Percentiles rank a stretch among this genome's conserved stretches.
These are phyloP conservation scores for Dolichallabes microphthalmus DNA, from an alignment of 2,113 vertebrate genomes.

Conservation along the genomic window DNA sequence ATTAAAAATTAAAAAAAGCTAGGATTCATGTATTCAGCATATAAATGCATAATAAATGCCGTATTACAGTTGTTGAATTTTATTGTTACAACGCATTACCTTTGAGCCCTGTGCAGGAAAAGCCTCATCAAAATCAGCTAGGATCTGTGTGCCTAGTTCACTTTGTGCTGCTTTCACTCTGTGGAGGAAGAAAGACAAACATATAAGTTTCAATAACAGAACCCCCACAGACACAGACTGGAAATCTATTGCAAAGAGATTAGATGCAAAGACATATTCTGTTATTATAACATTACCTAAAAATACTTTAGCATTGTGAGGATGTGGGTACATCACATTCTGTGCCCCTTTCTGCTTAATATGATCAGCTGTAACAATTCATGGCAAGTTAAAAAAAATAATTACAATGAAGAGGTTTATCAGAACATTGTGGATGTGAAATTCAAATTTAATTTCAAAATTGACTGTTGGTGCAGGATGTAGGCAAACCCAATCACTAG, in stretches of 20 bases:
- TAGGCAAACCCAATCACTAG: conserved; percentile 46
- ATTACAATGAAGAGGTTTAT: conserved; percentile 16
- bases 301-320: neutral
- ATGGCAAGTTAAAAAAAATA: conserved; percentile 21
- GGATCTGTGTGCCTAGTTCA: conserved; percentile 93
- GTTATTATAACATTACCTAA: neutral
- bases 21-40: no score
- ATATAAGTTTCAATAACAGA: neutral
- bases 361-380: neutral
- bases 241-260: neutral
- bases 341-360: neutral
- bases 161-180: conserved; percentile 96
- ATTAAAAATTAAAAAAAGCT: no score
- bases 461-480: conserved; percentile 27
- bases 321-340: neutral
- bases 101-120: conserved; percentile 95
- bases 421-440: conserved; percentile 1
- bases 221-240: conserved; percentile 3
- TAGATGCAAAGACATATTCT: neutral
- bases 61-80: neutral
- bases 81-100: conserved; percentile 69
- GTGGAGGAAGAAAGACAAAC: neutral
- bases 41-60: neutral
- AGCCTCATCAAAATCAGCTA: conserved; percentile 95
- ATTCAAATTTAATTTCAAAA: conserved; percentile 37